These are phyloP conservation scores for Acrocephalus scirpaceus DNA, from an alignment of 2,797 vertebrate genomes.

Conservation along the genomic window DNA sequence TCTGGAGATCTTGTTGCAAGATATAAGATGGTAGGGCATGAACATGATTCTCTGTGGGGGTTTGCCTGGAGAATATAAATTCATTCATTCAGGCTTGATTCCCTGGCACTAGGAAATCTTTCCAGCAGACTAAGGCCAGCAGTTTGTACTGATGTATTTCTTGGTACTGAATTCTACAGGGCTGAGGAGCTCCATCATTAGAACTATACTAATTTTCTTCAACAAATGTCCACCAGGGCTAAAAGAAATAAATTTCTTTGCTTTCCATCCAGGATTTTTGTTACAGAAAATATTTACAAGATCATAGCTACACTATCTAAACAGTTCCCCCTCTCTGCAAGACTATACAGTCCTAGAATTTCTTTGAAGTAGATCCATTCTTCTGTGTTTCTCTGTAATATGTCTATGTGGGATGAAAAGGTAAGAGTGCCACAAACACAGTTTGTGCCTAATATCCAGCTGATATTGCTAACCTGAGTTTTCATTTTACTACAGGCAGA, in stretches of 20 bases:
- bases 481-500: background rate
- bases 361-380: background rate
- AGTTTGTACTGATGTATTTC: background rate
- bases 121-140: background rate
- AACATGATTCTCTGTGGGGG: fast-evolving
- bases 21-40: background rate
- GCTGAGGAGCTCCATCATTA: background rate
- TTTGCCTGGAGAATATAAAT: background rate
- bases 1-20: background rate
- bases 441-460: background rate
- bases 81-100: background rate
- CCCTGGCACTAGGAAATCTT: background rate
- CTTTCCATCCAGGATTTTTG: background rate
- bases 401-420: background rate
- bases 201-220: background rate
- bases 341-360: background rate
- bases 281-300: background rate
- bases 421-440: background rate
- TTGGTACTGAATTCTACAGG: background rate
- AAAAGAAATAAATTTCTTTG: background rate
- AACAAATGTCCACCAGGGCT: background rate
- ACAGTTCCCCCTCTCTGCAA: background rate
- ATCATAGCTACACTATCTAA: background rate
- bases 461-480: background rate
- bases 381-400: background rate